Percentiles rank a stretch among this genome's conserved stretches.
phyloP scores from a whole-genome alignment of 1,140 invertebrate genomes.

The Chironomus tepperi region DNA sequence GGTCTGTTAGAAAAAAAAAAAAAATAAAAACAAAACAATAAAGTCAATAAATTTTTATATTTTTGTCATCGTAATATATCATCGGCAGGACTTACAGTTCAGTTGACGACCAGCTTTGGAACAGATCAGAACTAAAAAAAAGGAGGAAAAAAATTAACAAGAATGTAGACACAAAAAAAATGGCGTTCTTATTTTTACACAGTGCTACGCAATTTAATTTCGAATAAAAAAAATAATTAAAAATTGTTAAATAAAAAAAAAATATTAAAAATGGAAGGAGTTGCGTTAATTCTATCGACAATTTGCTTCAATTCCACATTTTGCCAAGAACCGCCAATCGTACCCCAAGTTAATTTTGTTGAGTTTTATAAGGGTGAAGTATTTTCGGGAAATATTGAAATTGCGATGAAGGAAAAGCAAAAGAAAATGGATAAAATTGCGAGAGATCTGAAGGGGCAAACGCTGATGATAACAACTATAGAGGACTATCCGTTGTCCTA shows the following conservation, averaged over 20 bases:
- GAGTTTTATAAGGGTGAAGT: slow-evolving; percentile 3
- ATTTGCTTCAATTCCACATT: background rate
- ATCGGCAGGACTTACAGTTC: background rate
- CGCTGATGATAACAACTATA: slow-evolving; percentile 33
- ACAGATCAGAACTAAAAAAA: background rate
- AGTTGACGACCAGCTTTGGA: background rate
- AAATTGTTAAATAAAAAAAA: background rate
- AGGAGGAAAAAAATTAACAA: background rate
- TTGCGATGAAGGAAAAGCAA: background rate
- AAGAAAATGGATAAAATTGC: background rate
- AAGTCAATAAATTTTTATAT: too few relatives aligned
- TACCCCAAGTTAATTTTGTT: background rate
- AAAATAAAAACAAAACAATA: too few relatives aligned
- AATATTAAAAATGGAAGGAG: background rate
- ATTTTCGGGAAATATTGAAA: background rate
- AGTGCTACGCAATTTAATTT: background rate
- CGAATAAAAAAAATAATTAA: background rate
- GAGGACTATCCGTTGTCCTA: slow-evolving; percentile 55
- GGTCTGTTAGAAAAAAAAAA: too few relatives aligned
- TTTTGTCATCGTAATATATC: too few relatives aligned
- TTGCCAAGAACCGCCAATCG: background rate
- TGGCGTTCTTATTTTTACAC: background rate
- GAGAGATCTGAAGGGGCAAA: background rate
- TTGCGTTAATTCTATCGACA: background rate
- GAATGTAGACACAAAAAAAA: background rate